A percentile compares a stretch with the other conserved stretches of the same genome.
phyloP scores from a whole-genome alignment of 1,140 invertebrate genomes.

The Lordiphosa mommai region DNA sequence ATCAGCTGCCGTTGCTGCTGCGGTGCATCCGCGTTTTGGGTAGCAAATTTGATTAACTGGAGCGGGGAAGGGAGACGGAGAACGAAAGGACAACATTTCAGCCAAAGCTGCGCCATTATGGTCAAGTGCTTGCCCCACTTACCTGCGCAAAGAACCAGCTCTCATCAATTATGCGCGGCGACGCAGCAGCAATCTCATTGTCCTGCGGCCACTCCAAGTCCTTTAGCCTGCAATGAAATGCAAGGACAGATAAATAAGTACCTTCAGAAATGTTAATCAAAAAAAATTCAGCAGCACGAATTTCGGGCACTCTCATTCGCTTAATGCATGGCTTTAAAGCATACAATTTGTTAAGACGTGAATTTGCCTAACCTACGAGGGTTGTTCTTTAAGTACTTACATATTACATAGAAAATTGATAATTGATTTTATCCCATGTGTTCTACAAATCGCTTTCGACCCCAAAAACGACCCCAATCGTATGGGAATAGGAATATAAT shows the following conservation, averaged over 20 bases:
- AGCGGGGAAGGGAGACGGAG: neutral
- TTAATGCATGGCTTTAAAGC: too few relatives aligned
- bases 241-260: slow-evolving; percentile 55
- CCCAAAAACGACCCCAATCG: too few relatives aligned
- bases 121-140: slow-evolving; percentile 44
- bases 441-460: too few relatives aligned
- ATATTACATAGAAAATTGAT: too few relatives aligned
- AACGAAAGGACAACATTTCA: slow-evolving; percentile 37
- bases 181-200: slow-evolving; percentile 34
- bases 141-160: slow-evolving; percentile 78
- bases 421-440: too few relatives aligned
- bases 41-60: slow-evolving; percentile 77
- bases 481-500: too few relatives aligned
- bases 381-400: too few relatives aligned
- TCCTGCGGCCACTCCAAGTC: slow-evolving; percentile 52
- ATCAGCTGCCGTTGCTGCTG: slow-evolving; percentile 66
- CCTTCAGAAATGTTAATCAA: slow-evolving; percentile 18
- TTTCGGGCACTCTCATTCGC: slow-evolving; percentile 8
- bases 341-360: too few relatives aligned
- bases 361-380: too few relatives aligned
- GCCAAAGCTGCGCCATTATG: slow-evolving; percentile 38
- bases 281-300: slow-evolving; percentile 16
- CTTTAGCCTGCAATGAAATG: slow-evolving; percentile 45
- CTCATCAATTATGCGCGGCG: slow-evolving; percentile 77
- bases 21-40: slow-evolving; percentile 55